Percentiles rank a stretch among this genome's conserved stretches.
Conservation (phyloP, 2,113 vertebrate species). For the Cairina moschata region DNA sequence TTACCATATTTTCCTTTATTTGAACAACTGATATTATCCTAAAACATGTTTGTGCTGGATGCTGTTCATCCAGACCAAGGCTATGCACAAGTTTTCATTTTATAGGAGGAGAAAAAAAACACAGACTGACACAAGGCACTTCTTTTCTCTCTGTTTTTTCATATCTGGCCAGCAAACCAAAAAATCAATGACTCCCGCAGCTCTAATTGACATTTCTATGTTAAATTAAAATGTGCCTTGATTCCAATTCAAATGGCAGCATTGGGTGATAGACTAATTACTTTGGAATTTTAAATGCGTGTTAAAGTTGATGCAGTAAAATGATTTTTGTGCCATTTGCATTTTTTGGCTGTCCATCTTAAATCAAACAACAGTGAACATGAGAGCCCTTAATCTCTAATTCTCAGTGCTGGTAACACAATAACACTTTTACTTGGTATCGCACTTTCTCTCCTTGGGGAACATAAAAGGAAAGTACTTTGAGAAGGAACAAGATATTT, state of each 20-base stretch:
- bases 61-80: neutral
- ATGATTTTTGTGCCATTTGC: constrained; percentile 9
- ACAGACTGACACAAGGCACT: neutral
- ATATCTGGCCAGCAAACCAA: constrained; percentile 40
- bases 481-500: constrained; percentile 35
- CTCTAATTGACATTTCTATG: constrained; percentile 59
- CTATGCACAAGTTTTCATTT: constrained; percentile 7
- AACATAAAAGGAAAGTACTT: constrained; percentile 12
- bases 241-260: constrained; percentile 48
- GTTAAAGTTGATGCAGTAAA: constrained; percentile 53
- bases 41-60: neutral
- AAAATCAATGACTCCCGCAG: constrained; percentile 49
- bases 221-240: constrained; percentile 61
- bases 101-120: neutral
- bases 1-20: neutral
- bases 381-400: constrained; percentile 25
- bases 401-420: constrained; percentile 27
- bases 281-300: constrained; percentile 54
- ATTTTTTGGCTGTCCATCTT: neutral
- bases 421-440: constrained; percentile 14
- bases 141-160: neutral
- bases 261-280: constrained; percentile 53
- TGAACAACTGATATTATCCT: neutral
- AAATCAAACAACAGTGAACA: constrained; percentile 39
- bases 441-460: constrained; percentile 3